Evolutionary conservation across 2,113 vertebrate genomes (phyloP).

Genomic region (Fregetta grallaria): DNA sequence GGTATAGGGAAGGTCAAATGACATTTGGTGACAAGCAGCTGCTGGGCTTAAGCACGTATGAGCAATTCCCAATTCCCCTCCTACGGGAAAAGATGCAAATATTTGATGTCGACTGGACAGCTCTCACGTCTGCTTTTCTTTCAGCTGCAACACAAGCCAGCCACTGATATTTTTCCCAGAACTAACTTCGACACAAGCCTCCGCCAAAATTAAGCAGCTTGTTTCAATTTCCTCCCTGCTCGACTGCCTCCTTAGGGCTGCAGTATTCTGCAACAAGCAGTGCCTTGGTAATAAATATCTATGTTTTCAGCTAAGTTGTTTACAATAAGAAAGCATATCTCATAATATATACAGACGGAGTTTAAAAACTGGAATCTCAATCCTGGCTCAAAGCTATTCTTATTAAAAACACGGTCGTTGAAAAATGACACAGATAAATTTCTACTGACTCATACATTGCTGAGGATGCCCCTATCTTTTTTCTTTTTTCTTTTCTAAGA

Average conservation of each 20-base stretch:
- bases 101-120: not conserved
- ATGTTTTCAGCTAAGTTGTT: not conserved
- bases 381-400: not conserved
- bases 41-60: rapidly evolving
- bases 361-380: not conserved
- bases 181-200: not conserved
- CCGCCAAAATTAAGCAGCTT: not conserved
- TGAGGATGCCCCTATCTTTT: not conserved
- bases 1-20: not conserved
- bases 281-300: not conserved
- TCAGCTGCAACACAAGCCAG: not conserved
- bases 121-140: not conserved
- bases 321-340: not conserved
- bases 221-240: not conserved
- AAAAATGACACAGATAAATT: not conserved
- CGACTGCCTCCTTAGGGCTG: not conserved
- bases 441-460: not conserved
- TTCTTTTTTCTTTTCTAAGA: not conserved
- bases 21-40: not conserved
- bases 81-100: not conserved
- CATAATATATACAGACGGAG: not conserved
- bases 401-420: not conserved
- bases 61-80: not conserved
- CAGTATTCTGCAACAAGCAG: not conserved
- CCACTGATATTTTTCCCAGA: not conserved